Evolutionary conservation across 2,888 invertebrate species (phyloP).

Genomic region (Cephus rjabovi): DNA sequence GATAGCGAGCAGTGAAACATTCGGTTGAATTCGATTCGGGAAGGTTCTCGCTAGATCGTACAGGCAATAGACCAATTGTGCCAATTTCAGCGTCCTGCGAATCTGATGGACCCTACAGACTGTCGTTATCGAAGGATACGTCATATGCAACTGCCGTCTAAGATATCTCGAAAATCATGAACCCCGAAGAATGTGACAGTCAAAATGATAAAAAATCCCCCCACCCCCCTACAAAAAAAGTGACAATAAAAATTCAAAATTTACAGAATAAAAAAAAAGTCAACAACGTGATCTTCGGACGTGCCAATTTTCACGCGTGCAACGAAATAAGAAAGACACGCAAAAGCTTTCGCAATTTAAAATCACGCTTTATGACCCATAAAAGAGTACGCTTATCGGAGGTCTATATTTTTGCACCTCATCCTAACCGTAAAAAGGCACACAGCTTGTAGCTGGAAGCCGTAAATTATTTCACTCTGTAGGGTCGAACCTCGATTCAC

Average conservation of each 20-base stretch:
- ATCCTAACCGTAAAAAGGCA: conserved; percentile 17
- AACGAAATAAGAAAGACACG: not conserved
- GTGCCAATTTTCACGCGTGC: not conserved
- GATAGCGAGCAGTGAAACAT: not conserved
- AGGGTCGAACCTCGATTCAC: not conserved
- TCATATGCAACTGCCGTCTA: not conserved
- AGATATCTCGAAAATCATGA: not conserved
- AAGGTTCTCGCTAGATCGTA: not conserved
- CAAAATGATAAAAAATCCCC: not conserved
- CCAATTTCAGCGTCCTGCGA: not conserved
- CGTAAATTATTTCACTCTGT: not conserved
- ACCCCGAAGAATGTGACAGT: not conserved
- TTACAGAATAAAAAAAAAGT: no score
- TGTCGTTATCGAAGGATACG: not conserved
- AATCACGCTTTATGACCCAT: not conserved
- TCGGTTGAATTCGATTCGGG: not conserved
- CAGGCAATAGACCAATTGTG: not conserved
- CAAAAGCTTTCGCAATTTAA: not conserved
- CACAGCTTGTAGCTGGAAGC: not conserved
- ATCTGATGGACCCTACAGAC: not conserved
- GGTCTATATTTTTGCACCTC: conserved; percentile 22
- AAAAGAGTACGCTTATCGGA: conserved; percentile 19
- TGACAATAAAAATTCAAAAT: no score
- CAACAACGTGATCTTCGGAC: no score
- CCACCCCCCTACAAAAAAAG: no score